Conservation (phyloP, 64 coral and sea anemone species). For the Pocillopora verrucosa region DNA sequence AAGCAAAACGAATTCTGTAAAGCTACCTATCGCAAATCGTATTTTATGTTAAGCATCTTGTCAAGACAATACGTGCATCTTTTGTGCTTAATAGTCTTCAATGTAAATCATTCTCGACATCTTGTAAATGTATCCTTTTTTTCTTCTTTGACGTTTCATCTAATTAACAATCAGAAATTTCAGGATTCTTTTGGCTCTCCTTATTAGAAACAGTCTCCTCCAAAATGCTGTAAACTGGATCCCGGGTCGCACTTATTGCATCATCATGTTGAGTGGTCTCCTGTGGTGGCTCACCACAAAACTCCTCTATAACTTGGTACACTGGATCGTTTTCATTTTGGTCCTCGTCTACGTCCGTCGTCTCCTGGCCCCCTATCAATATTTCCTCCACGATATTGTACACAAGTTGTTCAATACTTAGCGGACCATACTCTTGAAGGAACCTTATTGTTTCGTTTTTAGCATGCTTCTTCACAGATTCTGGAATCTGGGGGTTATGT, state of each 20-base stretch:
- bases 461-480: no score
- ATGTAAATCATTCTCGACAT: no score
- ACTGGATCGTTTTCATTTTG: background rate
- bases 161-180: no score
- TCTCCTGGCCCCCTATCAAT: background rate
- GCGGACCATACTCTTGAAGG: background rate
- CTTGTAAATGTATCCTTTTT: no score
- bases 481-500: no score
- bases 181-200: no score
- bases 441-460: background rate
- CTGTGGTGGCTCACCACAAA: background rate
- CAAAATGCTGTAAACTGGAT: background rate
- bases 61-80: no score
- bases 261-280: background rate
- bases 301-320: background rate
- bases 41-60: no score
- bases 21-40: no score
- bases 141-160: no score
- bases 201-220: background rate
- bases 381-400: slow-evolving; percentile 20
- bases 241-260: background rate
- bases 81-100: no score
- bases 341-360: background rate
- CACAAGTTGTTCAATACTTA: slow-evolving; percentile 30
- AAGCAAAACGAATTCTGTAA: no score